Evolutionary conservation across 2,888 invertebrate species (phyloP).

Genomic region (Crioceris asparagi): DNA sequence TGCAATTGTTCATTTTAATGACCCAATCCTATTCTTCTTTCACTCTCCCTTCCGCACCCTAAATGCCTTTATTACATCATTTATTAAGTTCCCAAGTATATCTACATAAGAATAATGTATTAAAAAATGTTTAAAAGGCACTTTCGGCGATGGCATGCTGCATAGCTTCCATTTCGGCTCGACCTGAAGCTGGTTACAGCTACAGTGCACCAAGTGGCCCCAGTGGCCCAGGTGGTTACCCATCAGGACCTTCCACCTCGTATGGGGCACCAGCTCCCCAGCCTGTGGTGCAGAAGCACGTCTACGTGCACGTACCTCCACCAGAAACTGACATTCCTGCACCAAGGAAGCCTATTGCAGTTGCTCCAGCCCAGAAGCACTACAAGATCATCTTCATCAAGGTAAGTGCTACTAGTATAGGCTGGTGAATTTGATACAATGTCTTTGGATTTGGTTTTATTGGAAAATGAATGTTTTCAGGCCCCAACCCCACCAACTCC

Average conservation of each 20-base stretch:
- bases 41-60: too few relatives aligned
- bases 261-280: slow-evolving; percentile 64
- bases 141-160: slow-evolving; percentile 32
- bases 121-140: slow-evolving; percentile 22
- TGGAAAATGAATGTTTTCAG: slow-evolving; percentile 46
- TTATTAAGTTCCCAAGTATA: too few relatives aligned
- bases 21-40: too few relatives aligned
- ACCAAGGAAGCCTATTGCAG: slow-evolving; percentile 47
- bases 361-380: slow-evolving; percentile 62
- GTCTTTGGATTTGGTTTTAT: too few relatives aligned
- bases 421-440: background rate
- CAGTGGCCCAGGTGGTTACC: slow-evolving; percentile 37
- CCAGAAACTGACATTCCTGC: slow-evolving; percentile 71
- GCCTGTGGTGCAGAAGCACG: slow-evolving; percentile 79
- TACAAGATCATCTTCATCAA: slow-evolving; percentile 81
- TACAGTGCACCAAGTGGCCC: slow-evolving; percentile 30
- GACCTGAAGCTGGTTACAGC: slow-evolving; percentile 35
- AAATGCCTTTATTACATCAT: too few relatives aligned
- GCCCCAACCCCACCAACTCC: slow-evolving; percentile 77
- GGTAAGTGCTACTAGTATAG: slow-evolving; percentile 31
- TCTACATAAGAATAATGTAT: background rate
- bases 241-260: slow-evolving; percentile 48
- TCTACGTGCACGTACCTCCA: slow-evolving; percentile 83
- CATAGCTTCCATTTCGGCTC: slow-evolving; percentile 38
- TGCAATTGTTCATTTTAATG: too few relatives aligned